A percentile compares a stretch with the other conserved stretches of the same genome.
These are phyloP conservation scores for Lasioglossum pauxillum DNA, from an alignment of 2,888 invertebrate genomes.

Conservation along the genomic window DNA sequence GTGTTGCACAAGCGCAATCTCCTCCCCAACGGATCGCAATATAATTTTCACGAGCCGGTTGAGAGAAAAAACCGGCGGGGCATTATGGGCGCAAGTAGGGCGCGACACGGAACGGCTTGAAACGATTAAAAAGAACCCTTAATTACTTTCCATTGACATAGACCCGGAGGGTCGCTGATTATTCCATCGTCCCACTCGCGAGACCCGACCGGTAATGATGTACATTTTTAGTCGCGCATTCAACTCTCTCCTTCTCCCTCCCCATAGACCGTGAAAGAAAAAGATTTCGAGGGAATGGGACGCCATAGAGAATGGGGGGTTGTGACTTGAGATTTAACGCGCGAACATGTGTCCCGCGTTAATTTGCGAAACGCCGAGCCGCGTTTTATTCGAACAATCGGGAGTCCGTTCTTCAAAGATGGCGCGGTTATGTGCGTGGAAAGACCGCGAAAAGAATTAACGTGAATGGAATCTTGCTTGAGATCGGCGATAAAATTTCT, in stretches of 20 bases:
- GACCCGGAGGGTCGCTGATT: constrained; percentile 38
- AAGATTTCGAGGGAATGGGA: background rate
- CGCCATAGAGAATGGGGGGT: background rate
- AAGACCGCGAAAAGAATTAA: background rate
- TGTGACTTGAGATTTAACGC: background rate
- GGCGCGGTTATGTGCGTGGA: no score
- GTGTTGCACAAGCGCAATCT: background rate
- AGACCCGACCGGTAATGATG: constrained; percentile 25
- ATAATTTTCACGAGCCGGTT: constrained; percentile 17
- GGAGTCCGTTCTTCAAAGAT: background rate
- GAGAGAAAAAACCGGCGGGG: constrained; percentile 9
- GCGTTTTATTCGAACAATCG: background rate
- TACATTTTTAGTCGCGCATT: constrained; percentile 23
- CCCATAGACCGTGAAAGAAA: background rate
- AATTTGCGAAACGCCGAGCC: background rate
- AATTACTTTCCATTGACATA: constrained; percentile 57
- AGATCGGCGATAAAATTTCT: no score
- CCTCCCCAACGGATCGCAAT: background rate
- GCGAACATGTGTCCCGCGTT: background rate
- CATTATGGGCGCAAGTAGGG: constrained; percentile 31
- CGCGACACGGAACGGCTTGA: constrained; percentile 30
- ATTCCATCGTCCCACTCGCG: constrained; percentile 27
- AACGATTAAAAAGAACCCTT: constrained; percentile 51
- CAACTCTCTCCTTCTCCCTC: background rate
- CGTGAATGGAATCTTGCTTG: background rate